Percentiles rank a stretch among this genome's conserved stretches.
phyloP scores from a whole-genome alignment of 2,888 invertebrate genomes.

The Germaria angustata region DNA sequence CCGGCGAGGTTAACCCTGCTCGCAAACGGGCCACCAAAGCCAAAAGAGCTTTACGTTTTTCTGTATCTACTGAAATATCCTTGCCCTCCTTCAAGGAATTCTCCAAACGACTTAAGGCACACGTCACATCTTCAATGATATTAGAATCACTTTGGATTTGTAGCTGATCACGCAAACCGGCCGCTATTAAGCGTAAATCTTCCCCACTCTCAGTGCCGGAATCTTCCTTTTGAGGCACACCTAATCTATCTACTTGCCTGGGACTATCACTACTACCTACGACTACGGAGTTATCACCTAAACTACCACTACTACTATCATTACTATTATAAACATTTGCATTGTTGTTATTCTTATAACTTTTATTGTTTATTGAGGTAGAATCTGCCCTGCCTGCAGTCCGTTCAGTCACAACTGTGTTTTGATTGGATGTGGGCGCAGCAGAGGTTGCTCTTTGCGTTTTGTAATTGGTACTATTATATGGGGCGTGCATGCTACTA shows the following conservation, averaged over 20 bases:
- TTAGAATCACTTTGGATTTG: slow-evolving; percentile 83
- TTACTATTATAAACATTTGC: slow-evolving; percentile 65
- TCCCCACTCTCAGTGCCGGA: slow-evolving; percentile 87
- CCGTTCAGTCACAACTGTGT: slow-evolving; percentile 60
- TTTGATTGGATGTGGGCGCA: slow-evolving; percentile 52
- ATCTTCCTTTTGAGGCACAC: slow-evolving; percentile 82
- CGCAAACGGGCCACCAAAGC: slow-evolving; percentile 86
- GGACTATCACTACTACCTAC: slow-evolving; percentile 66
- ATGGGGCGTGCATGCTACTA: slow-evolving; percentile 72
- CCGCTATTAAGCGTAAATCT: slow-evolving; percentile 83
- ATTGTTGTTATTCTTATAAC: slow-evolving; percentile 44
- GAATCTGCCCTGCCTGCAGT: slow-evolving; percentile 54
- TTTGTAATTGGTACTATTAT: slow-evolving; percentile 57
- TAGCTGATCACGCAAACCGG: slow-evolving; percentile 81
- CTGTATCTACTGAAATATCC: slow-evolving; percentile 80
- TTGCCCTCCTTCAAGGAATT: slow-evolving; percentile 84
- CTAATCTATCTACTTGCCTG: slow-evolving; percentile 72
- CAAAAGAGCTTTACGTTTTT: slow-evolving; percentile 83
- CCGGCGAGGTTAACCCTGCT: slow-evolving; percentile 81
- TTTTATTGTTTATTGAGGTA: slow-evolving; percentile 43
- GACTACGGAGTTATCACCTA: slow-evolving; percentile 66
- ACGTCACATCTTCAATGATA: slow-evolving; percentile 88
- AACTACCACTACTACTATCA: slow-evolving; percentile 68
- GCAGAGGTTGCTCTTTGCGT: slow-evolving; percentile 39
- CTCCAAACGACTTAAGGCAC: slow-evolving; percentile 87